These are phyloP conservation scores for Pemphredon lugubris DNA, from an alignment of 2,888 invertebrate genomes.

Conservation along the genomic window DNA sequence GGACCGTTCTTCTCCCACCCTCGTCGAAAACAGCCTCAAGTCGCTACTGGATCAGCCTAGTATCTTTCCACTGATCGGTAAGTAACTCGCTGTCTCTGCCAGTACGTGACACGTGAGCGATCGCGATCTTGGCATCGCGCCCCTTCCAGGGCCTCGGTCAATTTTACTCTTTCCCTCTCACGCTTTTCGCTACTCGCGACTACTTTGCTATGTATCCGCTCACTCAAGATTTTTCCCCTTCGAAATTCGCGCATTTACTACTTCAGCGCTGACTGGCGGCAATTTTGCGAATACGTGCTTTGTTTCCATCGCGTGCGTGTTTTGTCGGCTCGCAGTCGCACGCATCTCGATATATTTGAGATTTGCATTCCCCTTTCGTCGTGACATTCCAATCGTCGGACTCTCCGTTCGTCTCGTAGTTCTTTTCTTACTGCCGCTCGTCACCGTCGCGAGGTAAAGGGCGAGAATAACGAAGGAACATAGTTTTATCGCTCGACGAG, in stretches of 20 bases:
- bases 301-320: not conserved
- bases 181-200: not conserved
- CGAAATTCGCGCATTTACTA: conserved; percentile 67
- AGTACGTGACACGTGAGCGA: not conserved
- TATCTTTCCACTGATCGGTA: conserved; percentile 80
- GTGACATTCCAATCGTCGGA: no score
- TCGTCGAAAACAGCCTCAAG: conserved; percentile 93
- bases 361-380: not conserved
- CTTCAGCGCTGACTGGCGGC: conserved; percentile 68
- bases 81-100: conserved; percentile 62
- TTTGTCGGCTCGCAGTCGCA: not conserved
- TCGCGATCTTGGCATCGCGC: not conserved
- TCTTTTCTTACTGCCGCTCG: no score
- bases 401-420: no score
- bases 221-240: no score
- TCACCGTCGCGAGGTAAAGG: no score
- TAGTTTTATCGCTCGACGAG: no score
- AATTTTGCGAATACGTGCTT: conserved; percentile 25
- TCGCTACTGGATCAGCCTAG: conserved; percentile 91
- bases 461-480: no score
- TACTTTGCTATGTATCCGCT: conserved; percentile 9
- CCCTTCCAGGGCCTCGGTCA: no score
- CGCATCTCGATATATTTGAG: not conserved
- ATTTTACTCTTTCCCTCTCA: not conserved
- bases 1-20: conserved; percentile 93